Base-by-base conservation (phyloP, 1,140 invertebrate genomes). In the Homarus americanus region DNA sequence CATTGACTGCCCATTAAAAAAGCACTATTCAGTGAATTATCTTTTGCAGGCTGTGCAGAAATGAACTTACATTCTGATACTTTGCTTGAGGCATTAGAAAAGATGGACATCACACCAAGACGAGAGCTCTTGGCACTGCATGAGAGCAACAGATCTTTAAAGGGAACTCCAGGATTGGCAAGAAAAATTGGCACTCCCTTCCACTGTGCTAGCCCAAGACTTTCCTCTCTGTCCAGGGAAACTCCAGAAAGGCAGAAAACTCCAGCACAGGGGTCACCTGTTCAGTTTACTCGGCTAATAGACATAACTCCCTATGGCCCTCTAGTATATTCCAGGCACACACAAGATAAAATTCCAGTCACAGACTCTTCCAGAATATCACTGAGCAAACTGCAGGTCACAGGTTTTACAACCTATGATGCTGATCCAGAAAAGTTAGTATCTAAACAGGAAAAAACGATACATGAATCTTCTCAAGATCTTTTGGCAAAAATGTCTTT, bases 1-100 rank as follows among this genome's bases (percentile, higher is more conserved):
- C n/a, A n/a, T n/a, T n/a, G n/a, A n/a, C n/a, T n/a, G n/a, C n/a
- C n/a, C n/a, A n/a, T n/a, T n/a, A n/a, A n/a, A n/a, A n/a, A n/a
- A n/a, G n/a, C n/a, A n/a, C n/a, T n/a, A n/a, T n/a, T n/a, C n/a
- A n/a, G n/a, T 49, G 9, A 15, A 63, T 80, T 44, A 28, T 78
- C 24, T 76, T 66, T 75, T 58, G 15, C 83, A 78, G 72, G 28
- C 15, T 85, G 63, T 78, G 28, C n/a, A 20, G 83, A 58, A 38
- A 75, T 85, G 32, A 38, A 28, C 15, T 58, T 32, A 58, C 28
- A 76, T 75, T 72, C 49, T 34, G 72, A 78, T 72, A 40, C 72
- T 4, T 58, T 85, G 7, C 32, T 53, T n/a, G 63, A 85, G 10
- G 63, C 63, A 41, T n/a, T 53, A 85, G 32, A 32, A 28, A 24